Conservation (phyloP, 1,140 invertebrate species). For the Cydia splendana region DNA sequence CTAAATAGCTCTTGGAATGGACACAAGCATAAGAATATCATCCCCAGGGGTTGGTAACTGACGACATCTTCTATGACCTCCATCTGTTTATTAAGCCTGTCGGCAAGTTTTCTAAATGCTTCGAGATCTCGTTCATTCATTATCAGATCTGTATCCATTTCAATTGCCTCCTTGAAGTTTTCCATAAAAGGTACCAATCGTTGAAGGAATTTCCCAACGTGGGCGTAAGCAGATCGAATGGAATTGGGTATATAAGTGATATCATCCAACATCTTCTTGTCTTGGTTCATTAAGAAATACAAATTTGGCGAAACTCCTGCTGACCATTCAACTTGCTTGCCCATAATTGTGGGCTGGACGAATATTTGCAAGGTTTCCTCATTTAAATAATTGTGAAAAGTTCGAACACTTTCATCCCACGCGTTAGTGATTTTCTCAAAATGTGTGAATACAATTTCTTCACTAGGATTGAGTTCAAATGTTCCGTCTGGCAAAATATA, state of each 20-base stretch:
- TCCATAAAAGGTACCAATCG: conserved; percentile 84
- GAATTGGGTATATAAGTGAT: conserved; percentile 79
- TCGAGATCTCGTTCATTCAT: conserved; percentile 79
- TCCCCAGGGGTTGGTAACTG: conserved; percentile 82
- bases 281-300: conserved; percentile 83
- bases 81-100: conserved; percentile 82
- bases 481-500: conserved; percentile 71
- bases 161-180: conserved; percentile 86
- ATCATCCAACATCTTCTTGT: conserved; percentile 80
- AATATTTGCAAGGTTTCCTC: conserved; percentile 75
- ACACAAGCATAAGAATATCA: conserved; percentile 85
- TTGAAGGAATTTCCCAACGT: conserved; percentile 82
- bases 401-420: conserved; percentile 81
- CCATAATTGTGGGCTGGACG: conserved; percentile 87
- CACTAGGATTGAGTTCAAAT: conserved; percentile 80
- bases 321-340: conserved; percentile 84
- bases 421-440: conserved; percentile 79
- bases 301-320: conserved; percentile 84
- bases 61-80: conserved; percentile 82
- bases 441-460: conserved; percentile 77
- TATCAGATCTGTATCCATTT: conserved; percentile 80
- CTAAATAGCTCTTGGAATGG: conserved; percentile 86
- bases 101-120: conserved; percentile 81
- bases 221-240: conserved; percentile 82
- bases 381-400: conserved; percentile 81